Conservation (phyloP, 2,888 invertebrate genomes). For the Amphipoea lucens region DNA sequence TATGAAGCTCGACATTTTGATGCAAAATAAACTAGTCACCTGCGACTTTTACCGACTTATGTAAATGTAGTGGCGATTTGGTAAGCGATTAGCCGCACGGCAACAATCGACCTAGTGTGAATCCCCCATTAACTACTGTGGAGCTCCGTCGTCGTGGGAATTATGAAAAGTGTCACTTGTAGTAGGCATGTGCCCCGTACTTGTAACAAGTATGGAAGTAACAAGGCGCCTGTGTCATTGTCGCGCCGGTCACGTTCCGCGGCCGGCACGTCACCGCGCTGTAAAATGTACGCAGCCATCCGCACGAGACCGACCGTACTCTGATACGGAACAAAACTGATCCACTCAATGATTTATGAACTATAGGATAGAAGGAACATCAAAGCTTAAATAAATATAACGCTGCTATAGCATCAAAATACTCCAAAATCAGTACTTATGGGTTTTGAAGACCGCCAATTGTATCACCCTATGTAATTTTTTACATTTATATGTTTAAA, state of each 20-base stretch:
- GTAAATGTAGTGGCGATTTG: neutral
- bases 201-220: constrained; percentile 72
- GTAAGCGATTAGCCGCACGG: neutral
- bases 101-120: neutral
- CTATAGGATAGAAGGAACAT: neutral
- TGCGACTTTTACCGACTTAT: neutral
- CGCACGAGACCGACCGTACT: constrained; percentile 75
- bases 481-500: no score
- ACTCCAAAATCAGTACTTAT: neutral
- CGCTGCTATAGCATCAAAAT: neutral
- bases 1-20: neutral
- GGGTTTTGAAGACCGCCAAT: no score
- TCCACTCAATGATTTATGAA: neutral
- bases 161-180: constrained; percentile 55
- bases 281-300: constrained; percentile 85
- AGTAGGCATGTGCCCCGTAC: constrained; percentile 66
- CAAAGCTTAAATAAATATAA: neutral
- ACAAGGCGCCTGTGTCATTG: constrained; percentile 71
- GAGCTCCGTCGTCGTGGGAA: neutral
- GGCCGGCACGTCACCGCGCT: constrained; percentile 70
- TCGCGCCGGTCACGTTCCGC: constrained; percentile 78
- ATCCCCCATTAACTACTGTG: neutral
- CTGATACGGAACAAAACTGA: constrained; percentile 63
- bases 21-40: neutral
- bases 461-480: neutral